Evolutionary conservation across 2,797 vertebrate genomes (phyloP), one percentile per base, ranked within the genome.

Genomic region (Botia almorhae): DNA sequence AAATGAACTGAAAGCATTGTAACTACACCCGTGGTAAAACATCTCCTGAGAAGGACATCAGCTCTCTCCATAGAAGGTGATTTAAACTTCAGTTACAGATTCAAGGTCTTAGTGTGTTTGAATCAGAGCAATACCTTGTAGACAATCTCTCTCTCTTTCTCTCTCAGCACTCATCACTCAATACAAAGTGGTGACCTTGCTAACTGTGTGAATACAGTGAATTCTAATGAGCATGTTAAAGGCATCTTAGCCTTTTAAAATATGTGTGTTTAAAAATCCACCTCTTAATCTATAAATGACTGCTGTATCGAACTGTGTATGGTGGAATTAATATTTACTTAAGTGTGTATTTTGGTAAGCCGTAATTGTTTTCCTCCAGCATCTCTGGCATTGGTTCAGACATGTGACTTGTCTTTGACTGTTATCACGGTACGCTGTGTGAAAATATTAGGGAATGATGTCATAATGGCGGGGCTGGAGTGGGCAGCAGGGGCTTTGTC

Each of bases 181-280:
- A 21, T 81, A 69, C 71, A 56, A 39, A 71, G 81, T 78, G 48
- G 76, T 79, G 84, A 82, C 76, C 73, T 80, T 78, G 86, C 78
- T 91, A 83, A 89, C 87, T 90, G 82, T 76, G 23, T 80, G 72
- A n/a, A 84, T 72, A 43, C 81, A 56, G 80, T 79, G 81, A 70
- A 85, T 86, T 82, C 46, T 71, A 84, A 78, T 82, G 16, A 83
- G 75, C 79, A 83, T n/a, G 76, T 83, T 81, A 72, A 78, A 87
- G 81, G 71, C 55, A 64, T 69, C 74, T 70, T 81, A 84, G 81
- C 69, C 71, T 84, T 80, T 76, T 84, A 61, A 76, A 72, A 86
- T 80, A 84, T 33, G 86, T 86, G 81, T 82, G 55, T 82, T 90
- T 92, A 92, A 70, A 90, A 89, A 58, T 76, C 39, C 69, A 50